These are phyloP conservation scores for Archivesica marissinica DNA, from an alignment of 1,140 invertebrate genomes.

Conservation along the genomic window DNA sequence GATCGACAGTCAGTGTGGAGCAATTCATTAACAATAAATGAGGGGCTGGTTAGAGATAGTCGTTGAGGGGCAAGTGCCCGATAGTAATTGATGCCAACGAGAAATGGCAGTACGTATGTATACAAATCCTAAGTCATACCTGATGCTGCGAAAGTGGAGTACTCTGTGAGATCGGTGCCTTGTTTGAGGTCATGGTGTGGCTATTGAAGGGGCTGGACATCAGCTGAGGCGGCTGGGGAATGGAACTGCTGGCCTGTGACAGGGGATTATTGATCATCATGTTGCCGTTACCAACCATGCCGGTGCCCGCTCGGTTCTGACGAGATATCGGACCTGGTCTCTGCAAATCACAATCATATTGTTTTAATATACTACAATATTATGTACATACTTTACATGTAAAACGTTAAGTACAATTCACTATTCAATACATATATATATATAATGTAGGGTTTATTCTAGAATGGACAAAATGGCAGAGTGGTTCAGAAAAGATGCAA, in stretches of 20 bases:
- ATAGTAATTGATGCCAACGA: too few species aligned
- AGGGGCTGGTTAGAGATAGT: too few species aligned
- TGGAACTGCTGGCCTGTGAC: constrained; percentile 30
- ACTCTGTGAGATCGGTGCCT: constrained; percentile 56
- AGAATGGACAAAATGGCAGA: background rate
- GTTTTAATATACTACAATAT: background rate
- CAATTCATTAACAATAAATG: too few species aligned
- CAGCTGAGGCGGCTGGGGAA: constrained; percentile 32
- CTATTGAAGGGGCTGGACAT: constrained; percentile 46
- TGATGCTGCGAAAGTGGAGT: constrained; percentile 50
- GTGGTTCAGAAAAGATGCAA: background rate
- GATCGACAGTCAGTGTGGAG: too few species aligned
- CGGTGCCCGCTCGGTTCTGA: constrained; percentile 25
- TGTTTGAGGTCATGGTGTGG: constrained; percentile 46
- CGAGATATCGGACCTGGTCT: constrained; percentile 61
- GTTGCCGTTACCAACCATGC: constrained; percentile 23
- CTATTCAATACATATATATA: background rate
- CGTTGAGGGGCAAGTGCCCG: too few species aligned
- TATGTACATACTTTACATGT: background rate
- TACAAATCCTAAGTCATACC: background rate
- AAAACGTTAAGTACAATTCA: background rate
- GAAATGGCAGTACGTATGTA: too few species aligned
- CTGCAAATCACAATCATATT: constrained; percentile 19
- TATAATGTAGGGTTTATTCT: too few species aligned
- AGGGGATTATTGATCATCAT: constrained; percentile 42